Conservation (phyloP, 2,797 vertebrate species). For the Danio albolineatus region DNA sequence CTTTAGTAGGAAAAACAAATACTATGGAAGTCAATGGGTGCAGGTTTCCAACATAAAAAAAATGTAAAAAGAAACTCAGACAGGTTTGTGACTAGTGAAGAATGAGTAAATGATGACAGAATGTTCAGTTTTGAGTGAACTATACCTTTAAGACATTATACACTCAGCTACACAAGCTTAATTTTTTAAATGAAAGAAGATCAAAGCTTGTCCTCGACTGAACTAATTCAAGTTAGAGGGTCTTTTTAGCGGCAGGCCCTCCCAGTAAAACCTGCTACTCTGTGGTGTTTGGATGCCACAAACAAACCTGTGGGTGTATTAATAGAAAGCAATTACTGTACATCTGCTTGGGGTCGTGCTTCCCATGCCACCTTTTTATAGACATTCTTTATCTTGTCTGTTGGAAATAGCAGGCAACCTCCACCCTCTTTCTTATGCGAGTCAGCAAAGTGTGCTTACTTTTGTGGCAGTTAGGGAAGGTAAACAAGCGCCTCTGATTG, state of each 20-base stretch:
- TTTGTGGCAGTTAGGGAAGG: conserved; percentile 46
- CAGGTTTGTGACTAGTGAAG: too few species aligned
- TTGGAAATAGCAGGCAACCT: conserved; percentile 47
- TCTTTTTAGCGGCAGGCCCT: neutral
- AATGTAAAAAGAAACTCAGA: too few species aligned
- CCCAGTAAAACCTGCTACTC: conserved; percentile 21
- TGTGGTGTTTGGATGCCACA: conserved; percentile 45
- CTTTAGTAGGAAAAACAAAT: too few species aligned
- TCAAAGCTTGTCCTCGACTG: conserved; percentile 44
- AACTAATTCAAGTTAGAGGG: conserved; percentile 33
- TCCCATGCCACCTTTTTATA: conserved; percentile 31
- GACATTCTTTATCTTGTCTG: conserved; percentile 45
- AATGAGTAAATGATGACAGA: too few species aligned
- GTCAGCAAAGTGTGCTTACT: conserved; percentile 45
- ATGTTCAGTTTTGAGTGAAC: too few species aligned
- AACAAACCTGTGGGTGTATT: conserved; percentile 56
- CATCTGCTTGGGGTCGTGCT: conserved; percentile 36
- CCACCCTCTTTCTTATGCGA: conserved; percentile 14
- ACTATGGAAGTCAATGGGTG: too few species aligned
- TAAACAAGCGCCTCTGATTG: conserved; percentile 62
- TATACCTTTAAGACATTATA: neutral
- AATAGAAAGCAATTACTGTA: conserved; percentile 52
- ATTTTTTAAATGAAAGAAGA: neutral
- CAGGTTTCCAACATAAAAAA: too few species aligned
- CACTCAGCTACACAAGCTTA: neutral